These are phyloP conservation scores for Apodemus speciosus DNA, from an alignment of 2,113 vertebrate species.

Conservation along the genomic window DNA sequence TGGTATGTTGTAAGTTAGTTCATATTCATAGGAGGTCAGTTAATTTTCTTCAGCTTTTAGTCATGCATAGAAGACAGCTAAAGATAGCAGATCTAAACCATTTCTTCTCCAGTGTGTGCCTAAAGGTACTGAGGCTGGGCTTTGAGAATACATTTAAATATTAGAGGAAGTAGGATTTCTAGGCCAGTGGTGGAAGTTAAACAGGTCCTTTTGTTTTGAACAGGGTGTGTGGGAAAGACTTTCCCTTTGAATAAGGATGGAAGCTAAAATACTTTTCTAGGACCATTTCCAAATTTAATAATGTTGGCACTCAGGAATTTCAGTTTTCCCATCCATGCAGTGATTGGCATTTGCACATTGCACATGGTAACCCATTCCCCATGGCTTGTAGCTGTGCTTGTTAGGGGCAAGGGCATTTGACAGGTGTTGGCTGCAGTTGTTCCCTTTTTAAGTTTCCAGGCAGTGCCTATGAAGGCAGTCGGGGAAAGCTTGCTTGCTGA, in stretches of 20 bases:
- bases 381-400: constrained; percentile 38
- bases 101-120: constrained; percentile 67
- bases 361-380: constrained; percentile 3
- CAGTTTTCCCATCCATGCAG: constrained; percentile 54
- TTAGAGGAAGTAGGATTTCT: constrained; percentile 68
- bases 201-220: constrained; percentile 70
- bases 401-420: constrained; percentile 57
- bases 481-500: background rate
- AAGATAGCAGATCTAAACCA: constrained; percentile 66
- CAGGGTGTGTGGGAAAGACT: constrained; percentile 63
- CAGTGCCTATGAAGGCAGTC: background rate
- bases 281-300: constrained; percentile 73
- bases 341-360: constrained; percentile 72
- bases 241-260: constrained; percentile 56
- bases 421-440: background rate
- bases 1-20: constrained; percentile 58
- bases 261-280: constrained; percentile 74
- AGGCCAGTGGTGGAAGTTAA: constrained; percentile 62
- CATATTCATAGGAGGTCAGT: constrained; percentile 61
- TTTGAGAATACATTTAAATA: constrained; percentile 70
- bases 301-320: constrained; percentile 56
- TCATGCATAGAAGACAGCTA: constrained; percentile 59
- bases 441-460: background rate
- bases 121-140: constrained; percentile 58
- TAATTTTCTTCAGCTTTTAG: constrained; percentile 67